Base-by-base conservation (phyloP, 2,113 vertebrate species). In the Malurus alboscapulatus region DNA sequence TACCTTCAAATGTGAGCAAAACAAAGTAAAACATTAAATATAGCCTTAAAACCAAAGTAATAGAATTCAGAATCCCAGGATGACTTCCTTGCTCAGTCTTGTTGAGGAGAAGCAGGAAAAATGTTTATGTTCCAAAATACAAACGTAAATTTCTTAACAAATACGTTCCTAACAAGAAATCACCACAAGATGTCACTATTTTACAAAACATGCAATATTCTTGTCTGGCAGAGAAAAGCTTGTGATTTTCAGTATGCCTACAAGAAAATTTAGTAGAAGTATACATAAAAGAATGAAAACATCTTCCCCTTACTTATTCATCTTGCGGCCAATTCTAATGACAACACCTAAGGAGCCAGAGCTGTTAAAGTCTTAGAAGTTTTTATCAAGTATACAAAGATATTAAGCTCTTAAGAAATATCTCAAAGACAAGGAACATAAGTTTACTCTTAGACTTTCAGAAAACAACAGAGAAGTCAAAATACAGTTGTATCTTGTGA, bases 161-260 rank as follows among this genome's bases (percentile, higher is more conserved):
- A 8, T 26, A 29, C 17, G 32, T 38, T 80, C 61, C 30, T 47
- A 44, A 50, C 2, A 50, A n/a, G 19, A 67, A 38, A 38, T 38
- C 38, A 73, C 94, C 97, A 96, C 87, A 89, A 87, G 95, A 66
- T 96, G 96, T 87, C 96, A 85, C 88, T 73, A 26, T 62, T 53
- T 67, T 14, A 92, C 44, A 87, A 84, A 74, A 69, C 27, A 83
- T 12, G 26, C 19, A 66, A 19, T 9, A 65, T 8, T 40, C 8
- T 32, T 21, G 5, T 15, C 30, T 2, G 8, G 21, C 30, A 57
- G 9, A 17, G 5, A 61, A 18, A 51, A 15, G 10, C 14, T 42
- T 21, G 3, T 13, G 24, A 25, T 17, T 72, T 84, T 88, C 3
- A 36, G 24, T 12, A 10, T 44, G 10, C 17, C 12, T 63, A 22